Conservation (phyloP, 2,888 invertebrate species). For the Caenorhabditis angaria region DNA sequence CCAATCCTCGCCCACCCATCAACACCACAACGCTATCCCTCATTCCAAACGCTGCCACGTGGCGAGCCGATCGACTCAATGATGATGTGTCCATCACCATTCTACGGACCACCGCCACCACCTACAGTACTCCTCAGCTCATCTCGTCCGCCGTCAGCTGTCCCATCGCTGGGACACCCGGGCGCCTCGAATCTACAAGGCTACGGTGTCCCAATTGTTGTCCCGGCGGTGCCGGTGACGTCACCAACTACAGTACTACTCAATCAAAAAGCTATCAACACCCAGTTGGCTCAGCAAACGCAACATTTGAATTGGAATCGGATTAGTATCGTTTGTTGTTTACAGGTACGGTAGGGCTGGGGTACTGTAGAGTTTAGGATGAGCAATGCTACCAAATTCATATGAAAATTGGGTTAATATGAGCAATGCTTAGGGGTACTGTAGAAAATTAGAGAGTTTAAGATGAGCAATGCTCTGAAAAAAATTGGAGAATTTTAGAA, state of each 20-base stretch:
- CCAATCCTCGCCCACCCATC: constrained; percentile 14
- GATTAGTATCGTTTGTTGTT: constrained; percentile 27
- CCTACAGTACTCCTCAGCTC: constrained; percentile 7
- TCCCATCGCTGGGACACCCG: constrained; percentile 34
- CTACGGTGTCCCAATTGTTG: not conserved
- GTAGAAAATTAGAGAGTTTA: no score
- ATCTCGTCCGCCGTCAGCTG: constrained; percentile 35
- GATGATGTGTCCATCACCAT: constrained; percentile 12
- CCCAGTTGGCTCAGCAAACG: constrained; percentile 26
- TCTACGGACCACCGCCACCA: constrained; percentile 10
- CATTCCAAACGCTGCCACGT: constrained; percentile 29
- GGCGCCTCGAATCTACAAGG: constrained; percentile 9
- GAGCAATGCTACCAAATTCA: no score
- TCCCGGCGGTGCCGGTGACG: not conserved
- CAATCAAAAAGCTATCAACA: constrained; percentile 26
- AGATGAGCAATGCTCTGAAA: no score
- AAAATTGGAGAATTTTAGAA: no score
- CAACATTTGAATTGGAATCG: constrained; percentile 36
- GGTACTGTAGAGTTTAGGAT: no score
- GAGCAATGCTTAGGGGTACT: no score
- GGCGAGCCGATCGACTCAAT: constrained; percentile 13
- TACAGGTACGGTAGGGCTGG: constrained; percentile 21
- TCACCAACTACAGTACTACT: constrained; percentile 18
- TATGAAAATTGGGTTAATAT: no score
- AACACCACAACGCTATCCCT: constrained; percentile 29